Percentiles rank a stretch among this genome's conserved stretches.
These are phyloP conservation scores for Aptenodytes patagonicus DNA, from an alignment of 2,113 vertebrate species.

Conservation along the genomic window DNA sequence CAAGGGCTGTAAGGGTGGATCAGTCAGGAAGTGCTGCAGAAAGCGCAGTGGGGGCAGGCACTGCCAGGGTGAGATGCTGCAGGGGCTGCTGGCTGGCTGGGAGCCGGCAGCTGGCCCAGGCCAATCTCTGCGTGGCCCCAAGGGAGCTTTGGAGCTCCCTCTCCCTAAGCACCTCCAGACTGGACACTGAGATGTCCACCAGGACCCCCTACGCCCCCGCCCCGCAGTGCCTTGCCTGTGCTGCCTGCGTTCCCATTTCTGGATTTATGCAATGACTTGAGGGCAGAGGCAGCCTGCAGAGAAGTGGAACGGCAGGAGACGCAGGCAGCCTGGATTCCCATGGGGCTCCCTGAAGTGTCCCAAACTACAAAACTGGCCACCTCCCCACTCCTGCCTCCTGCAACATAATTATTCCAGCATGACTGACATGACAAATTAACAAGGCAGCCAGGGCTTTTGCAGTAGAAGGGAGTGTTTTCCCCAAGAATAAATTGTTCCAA, in stretches of 20 bases:
- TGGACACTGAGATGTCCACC: neutral
- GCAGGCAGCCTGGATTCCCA: neutral
- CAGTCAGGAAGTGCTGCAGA: neutral
- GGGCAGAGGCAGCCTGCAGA: neutral
- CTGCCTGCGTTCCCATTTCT: neutral
- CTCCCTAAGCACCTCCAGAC: neutral
- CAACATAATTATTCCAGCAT: conserved; percentile 22
- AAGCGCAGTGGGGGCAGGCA: neutral
- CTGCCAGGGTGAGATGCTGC: neutral
- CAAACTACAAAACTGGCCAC: neutral
- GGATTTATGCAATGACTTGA: neutral
- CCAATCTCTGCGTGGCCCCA: neutral
- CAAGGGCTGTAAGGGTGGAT: neutral
- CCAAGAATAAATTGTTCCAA: conserved; percentile 37
- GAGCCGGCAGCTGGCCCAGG: neutral
- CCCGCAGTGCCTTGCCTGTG: neutral
- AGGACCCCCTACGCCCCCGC: too few species aligned
- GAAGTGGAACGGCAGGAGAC: neutral
- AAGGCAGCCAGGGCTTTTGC: conserved; percentile 4
- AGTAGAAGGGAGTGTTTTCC: neutral
- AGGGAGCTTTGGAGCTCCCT: neutral
- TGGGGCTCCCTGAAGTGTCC: neutral
- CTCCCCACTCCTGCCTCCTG: neutral
- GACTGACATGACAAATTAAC: conserved; percentile 27
- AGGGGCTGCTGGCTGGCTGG: neutral